Evolutionary conservation across 2,797 vertebrate species (phyloP), one percentile per base, ranked within the genome.

Genomic region (Fistularia tabacaria): DNA sequence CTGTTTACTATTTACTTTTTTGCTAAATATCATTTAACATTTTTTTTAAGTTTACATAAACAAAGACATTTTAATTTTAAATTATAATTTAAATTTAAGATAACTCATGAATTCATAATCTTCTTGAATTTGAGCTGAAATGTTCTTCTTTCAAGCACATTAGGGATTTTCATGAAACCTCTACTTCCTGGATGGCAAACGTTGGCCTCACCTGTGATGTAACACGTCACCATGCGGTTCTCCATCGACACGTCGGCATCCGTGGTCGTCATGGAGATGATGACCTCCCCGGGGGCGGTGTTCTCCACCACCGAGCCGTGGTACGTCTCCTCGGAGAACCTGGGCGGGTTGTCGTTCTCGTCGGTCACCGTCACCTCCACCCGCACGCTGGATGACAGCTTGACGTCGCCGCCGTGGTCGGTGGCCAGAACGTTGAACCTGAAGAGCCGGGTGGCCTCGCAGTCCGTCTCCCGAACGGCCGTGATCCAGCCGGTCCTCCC

Each of bases 321-420:
- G 69, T 97, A 97, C 52, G 90, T 65, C 10, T 94, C 90, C 0
- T 92, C 90, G 2, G 91, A 90, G 76, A 99, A 99, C 49, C 61
- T 88, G 0, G 97, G 95, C 1, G 95, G 88, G 1, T 97, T 98
- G 82, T 99, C 97, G 8, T 99, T 99, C 78, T 97, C 95, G n/a
- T 99, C 97, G 0, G 90, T 93, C 56, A 98, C 79, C 0, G 88
- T 92, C 59, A 99, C 95, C 69, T 97, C 94, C 57, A 99, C 93
- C 73, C 94, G 66, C 49, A 92, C 92, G 38, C 93, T 93, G 66
- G 97, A 98, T 0, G 96, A 97, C 9, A 98, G 87, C 66, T 93
- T 93, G n/a, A 88, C 55, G 47, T 92, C 86, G 10, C 84, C 87
- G 3, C 97, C 97, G 0, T 95, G 95, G 71, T 99, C 96, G 1